These are phyloP conservation scores for Buathra laborator DNA, from an alignment of 2,888 invertebrate genomes.

Conservation along the genomic window DNA sequence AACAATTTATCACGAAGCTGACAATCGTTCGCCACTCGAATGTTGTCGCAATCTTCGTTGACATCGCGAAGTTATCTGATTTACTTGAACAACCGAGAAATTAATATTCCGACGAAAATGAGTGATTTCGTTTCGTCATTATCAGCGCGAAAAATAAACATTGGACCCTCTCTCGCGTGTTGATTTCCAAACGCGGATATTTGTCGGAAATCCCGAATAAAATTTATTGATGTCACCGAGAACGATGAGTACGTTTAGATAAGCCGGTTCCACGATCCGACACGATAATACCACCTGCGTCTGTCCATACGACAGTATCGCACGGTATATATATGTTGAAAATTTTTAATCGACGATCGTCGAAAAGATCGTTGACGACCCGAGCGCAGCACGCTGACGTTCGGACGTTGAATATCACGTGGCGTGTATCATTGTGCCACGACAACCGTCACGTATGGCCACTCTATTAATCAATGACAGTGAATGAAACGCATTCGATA, in stretches of 20 bases:
- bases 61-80: conserved; percentile 30
- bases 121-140: not conserved
- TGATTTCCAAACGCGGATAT: conserved; percentile 2
- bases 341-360: conserved; percentile 35
- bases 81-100: not conserved
- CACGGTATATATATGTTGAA: not conserved
- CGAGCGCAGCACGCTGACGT: conserved; percentile 23
- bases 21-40: conserved; percentile 33
- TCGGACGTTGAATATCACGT: conserved; percentile 20
- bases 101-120: not conserved
- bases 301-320: not conserved
- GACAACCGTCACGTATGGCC: conserved; percentile 39
- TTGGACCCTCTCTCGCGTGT: not conserved
- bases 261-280: conserved; percentile 5
- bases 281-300: not conserved
- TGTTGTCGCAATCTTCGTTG: not conserved
- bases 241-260: not conserved
- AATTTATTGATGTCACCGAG: not conserved
- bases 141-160: not conserved
- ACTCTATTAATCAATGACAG: conserved; percentile 66
- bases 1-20: conserved; percentile 41
- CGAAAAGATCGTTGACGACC: conserved; percentile 15
- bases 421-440: conserved; percentile 7
- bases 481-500: conserved; percentile 63
- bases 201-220: not conserved